phyloP scores from a whole-genome alignment of 2,113 vertebrate species.

The Hippocampus zosterae region DNA sequence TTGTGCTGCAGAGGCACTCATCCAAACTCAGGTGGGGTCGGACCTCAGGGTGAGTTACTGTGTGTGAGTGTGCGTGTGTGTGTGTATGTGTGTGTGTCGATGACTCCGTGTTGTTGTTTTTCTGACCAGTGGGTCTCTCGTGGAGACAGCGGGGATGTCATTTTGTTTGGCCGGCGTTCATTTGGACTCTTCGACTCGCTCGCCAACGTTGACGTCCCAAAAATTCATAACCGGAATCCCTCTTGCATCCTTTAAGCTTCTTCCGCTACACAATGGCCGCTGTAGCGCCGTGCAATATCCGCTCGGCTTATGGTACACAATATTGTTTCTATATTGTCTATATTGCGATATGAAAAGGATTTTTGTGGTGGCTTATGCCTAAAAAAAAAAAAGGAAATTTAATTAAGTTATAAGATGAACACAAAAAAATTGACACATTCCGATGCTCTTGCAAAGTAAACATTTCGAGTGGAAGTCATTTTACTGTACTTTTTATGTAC shows the following conservation, averaged over 20 bases:
- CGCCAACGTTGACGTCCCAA: not conserved
- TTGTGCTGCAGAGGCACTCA: constrained; percentile 59
- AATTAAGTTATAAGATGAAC: no score
- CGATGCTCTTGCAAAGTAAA: no score
- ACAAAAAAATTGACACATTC: no score
- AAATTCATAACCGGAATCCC: constrained; percentile 3
- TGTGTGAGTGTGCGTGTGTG: not conserved
- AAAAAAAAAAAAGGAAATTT: not conserved
- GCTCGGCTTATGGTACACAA: not conserved
- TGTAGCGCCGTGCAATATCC: not conserved
- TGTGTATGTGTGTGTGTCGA: constrained; percentile 48
- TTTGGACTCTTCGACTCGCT: constrained; percentile 6
- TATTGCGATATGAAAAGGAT: not conserved
- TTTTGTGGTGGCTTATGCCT: not conserved
- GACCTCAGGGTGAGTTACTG: constrained; percentile 58
- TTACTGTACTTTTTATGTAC: no score
- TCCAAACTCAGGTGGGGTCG: constrained; percentile 65
- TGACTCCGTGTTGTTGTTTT: constrained; percentile 46
- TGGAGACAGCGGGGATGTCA: constrained; percentile 3
- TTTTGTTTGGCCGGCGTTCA: not conserved
- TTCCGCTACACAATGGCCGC: constrained; percentile 11
- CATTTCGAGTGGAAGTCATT: no score
- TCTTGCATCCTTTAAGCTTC: constrained; percentile 11
- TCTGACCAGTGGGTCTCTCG: constrained; percentile 24
- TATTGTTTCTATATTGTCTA: not conserved